Evolutionary conservation across 2,888 invertebrate species (phyloP).

Genomic region (Maniola hyperantus): DNA sequence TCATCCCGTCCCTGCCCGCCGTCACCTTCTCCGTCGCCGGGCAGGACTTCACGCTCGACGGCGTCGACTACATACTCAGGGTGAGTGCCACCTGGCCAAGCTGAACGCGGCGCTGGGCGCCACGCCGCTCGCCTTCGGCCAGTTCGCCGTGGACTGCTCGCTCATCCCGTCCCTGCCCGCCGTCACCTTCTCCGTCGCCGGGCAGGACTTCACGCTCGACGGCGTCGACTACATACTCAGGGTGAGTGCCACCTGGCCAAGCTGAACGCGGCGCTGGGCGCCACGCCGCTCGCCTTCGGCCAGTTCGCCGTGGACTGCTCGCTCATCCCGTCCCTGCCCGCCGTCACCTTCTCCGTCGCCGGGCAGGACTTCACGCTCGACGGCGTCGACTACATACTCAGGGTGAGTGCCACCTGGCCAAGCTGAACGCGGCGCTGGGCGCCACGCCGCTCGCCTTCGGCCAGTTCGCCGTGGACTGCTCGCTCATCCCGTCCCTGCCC

Average conservation of each 20-base stretch:
- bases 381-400: slow-evolving; percentile 93
- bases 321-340: slow-evolving; percentile 89
- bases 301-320: slow-evolving; percentile 92
- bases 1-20: slow-evolving; percentile 89
- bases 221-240: slow-evolving; percentile 93
- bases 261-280: slow-evolving; percentile 93
- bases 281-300: slow-evolving; percentile 91
- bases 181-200: slow-evolving; percentile 90
- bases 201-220: slow-evolving; percentile 88
- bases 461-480: slow-evolving; percentile 92
- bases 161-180: slow-evolving; percentile 90
- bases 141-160: slow-evolving; percentile 91
- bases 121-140: slow-evolving; percentile 91
- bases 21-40: slow-evolving; percentile 91
- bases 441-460: slow-evolving; percentile 92
- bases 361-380: slow-evolving; percentile 89
- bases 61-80: slow-evolving; percentile 92
- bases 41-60: slow-evolving; percentile 88
- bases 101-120: slow-evolving; percentile 93
- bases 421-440: slow-evolving; percentile 92
- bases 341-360: slow-evolving; percentile 88
- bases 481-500: slow-evolving; percentile 90
- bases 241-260: slow-evolving; percentile 77
- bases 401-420: slow-evolving; percentile 75
- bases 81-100: slow-evolving; percentile 76